These are phyloP conservation scores for Polymixis flavicincta DNA, from an alignment of 2,888 invertebrate genomes.

Conservation along the genomic window DNA sequence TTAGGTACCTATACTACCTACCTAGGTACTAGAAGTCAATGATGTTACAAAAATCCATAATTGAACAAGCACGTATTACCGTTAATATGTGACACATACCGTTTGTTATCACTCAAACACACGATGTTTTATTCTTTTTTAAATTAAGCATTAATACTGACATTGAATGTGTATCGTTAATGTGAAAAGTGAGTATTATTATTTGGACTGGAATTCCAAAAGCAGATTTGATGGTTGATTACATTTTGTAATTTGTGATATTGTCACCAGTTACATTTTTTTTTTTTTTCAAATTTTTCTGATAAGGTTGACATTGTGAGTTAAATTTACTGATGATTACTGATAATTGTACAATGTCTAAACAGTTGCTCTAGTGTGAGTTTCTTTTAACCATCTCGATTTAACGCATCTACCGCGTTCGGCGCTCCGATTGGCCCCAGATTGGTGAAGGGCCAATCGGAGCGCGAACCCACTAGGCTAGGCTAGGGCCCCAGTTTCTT, in stretches of 20 bases:
- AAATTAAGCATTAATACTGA: conserved; percentile 76
- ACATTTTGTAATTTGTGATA: conserved; percentile 69
- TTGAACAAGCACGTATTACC: not conserved
- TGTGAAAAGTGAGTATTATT: conserved; percentile 83
- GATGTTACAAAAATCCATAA: not conserved
- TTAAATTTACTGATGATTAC: conserved; percentile 42
- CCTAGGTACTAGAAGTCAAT: not conserved
- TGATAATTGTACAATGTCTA: not conserved
- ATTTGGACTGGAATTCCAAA: conserved; percentile 73
- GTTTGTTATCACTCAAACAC: conserved; percentile 77
- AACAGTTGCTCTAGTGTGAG: not conserved
- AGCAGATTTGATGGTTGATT: conserved; percentile 53
- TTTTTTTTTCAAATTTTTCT: too few relatives aligned
- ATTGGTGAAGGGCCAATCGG: too few relatives aligned
- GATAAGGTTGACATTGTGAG: conserved; percentile 64
- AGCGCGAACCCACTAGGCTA: too few relatives aligned
- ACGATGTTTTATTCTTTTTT: conserved; percentile 72
- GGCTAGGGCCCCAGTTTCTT: too few relatives aligned
- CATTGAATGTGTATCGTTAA: conserved; percentile 72
- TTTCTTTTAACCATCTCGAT: too few relatives aligned
- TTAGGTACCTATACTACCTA: not conserved
- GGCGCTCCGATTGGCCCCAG: too few relatives aligned
- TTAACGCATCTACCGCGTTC: too few relatives aligned
- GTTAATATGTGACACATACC: not conserved
- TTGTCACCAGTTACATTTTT: conserved; percentile 61